Percentiles rank a stretch among this genome's conserved stretches.
Evolutionary conservation across 2,888 invertebrate genomes (phyloP).

Genomic region (Drosophila macrothrix): DNA sequence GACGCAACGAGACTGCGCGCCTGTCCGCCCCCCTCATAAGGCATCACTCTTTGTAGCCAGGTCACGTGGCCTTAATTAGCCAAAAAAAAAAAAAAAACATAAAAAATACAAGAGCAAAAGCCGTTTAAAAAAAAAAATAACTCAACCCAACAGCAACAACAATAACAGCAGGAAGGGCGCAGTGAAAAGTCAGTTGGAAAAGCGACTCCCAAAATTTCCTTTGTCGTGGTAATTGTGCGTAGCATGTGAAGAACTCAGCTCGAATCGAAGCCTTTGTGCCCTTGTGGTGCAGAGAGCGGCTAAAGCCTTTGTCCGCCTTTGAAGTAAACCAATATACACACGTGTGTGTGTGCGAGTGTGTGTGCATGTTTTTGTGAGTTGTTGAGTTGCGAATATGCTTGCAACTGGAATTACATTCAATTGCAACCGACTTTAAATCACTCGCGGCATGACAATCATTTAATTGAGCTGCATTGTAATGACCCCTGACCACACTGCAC

Average conservation of each 20-base stretch:
- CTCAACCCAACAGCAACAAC: neutral
- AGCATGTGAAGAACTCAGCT: conserved; percentile 41
- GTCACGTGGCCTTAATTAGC: conserved; percentile 77
- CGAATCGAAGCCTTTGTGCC: conserved; percentile 28
- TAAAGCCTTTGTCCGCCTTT: conserved; percentile 22
- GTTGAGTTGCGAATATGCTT: conserved; percentile 25
- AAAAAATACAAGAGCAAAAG: neutral
- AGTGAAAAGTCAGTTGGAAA: conserved; percentile 31
- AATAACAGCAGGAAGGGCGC: neutral
- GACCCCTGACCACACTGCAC: conserved; percentile 31
- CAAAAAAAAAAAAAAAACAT: conserved; percentile 30
- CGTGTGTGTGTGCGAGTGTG: neutral
- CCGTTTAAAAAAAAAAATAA: neutral
- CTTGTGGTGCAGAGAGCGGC: conserved; percentile 7
- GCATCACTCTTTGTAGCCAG: conserved; percentile 39
- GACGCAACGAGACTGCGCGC: conserved; percentile 11
- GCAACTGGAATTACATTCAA: conserved; percentile 52
- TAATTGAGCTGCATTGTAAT: conserved; percentile 61
- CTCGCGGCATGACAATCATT: conserved; percentile 59
- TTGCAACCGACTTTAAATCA: conserved; percentile 57
- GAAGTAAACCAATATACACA: conserved; percentile 17
- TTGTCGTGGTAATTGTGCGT: conserved; percentile 55
- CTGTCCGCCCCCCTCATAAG: neutral
- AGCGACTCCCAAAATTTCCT: conserved; percentile 31
- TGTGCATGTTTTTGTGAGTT: neutral